phyloP scores from a whole-genome alignment of 1,140 invertebrate species.

The Micrasema minimum region DNA sequence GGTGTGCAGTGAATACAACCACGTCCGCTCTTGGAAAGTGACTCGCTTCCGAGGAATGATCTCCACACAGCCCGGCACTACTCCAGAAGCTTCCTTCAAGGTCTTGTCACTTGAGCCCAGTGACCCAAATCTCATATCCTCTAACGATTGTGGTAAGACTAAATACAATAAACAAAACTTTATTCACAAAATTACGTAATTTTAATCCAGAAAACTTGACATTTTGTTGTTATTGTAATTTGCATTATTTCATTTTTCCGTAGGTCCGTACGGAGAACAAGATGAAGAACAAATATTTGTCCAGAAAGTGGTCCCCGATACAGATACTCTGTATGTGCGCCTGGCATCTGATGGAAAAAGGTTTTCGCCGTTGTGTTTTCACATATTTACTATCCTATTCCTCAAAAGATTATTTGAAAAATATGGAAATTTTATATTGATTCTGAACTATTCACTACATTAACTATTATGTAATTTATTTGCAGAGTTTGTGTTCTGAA shows the following conservation, averaged over 20 bases:
- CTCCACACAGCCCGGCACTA: slow-evolving; percentile 96
- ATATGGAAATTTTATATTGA: too few relatives aligned
- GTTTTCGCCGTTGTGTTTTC: slow-evolving; percentile 63
- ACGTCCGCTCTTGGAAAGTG: slow-evolving; percentile 96
- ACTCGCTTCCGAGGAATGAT: slow-evolving; percentile 97
- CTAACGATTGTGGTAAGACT: slow-evolving; percentile 76
- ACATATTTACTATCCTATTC: too few relatives aligned
- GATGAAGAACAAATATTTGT: slow-evolving; percentile 98
- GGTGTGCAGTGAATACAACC: slow-evolving; percentile 97
- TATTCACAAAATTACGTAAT: background rate
- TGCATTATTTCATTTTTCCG: slow-evolving; percentile 35
- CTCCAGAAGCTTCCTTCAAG: slow-evolving; percentile 96
- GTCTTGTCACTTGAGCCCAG: slow-evolving; percentile 86
- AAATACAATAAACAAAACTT: too few relatives aligned
- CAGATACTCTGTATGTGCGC: slow-evolving; percentile 93
- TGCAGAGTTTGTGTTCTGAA: slow-evolving; percentile 92
- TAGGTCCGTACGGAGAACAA: slow-evolving; percentile 96
- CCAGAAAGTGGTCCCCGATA: slow-evolving; percentile 97
- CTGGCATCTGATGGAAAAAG: slow-evolving; percentile 94
- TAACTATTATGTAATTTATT: slow-evolving; percentile 15
- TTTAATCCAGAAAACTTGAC: background rate
- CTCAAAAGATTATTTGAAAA: too few relatives aligned
- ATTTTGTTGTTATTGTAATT: background rate
- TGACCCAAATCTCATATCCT: slow-evolving; percentile 65
- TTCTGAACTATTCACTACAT: too few relatives aligned